A percentile compares a stretch with the other conserved stretches of the same genome.
These are phyloP conservation scores for Trematocara variabile DNA, from an alignment of 2,113 vertebrate genomes.

Conservation along the genomic window DNA sequence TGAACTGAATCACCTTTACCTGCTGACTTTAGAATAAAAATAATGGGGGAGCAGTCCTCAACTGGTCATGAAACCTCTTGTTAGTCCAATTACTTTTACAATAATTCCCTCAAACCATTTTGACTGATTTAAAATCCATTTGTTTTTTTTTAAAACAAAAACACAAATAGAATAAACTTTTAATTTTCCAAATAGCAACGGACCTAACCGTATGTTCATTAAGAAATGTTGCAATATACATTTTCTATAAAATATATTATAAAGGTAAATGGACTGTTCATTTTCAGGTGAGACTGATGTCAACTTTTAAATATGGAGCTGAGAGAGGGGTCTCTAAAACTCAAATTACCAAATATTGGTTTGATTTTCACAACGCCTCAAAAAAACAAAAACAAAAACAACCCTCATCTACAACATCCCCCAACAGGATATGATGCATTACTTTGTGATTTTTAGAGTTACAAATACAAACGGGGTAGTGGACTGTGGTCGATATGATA, in stretches of 20 bases:
- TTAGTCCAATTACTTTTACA: background rate
- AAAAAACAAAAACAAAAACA: background rate
- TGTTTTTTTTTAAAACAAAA: background rate
- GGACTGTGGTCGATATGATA: background rate
- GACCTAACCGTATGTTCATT: rapidly evolving
- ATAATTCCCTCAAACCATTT: background rate
- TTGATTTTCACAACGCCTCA: background rate
- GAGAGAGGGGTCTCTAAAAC: background rate
- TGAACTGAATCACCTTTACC: background rate
- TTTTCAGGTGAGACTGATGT: rapidly evolving
- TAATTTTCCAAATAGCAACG: background rate
- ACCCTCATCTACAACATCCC: background rate
- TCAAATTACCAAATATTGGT: background rate
- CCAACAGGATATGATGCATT: background rate
- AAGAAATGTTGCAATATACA: background rate
- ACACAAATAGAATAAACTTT: background rate
- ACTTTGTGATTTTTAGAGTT: background rate
- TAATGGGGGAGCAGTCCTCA: background rate
- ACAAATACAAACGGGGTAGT: background rate
- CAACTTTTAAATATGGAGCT: background rate
- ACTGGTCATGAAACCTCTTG: background rate
- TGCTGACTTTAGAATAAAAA: background rate
- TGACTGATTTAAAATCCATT: background rate
- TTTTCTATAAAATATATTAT: background rate
- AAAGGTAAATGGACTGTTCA: background rate